phyloP scores from a whole-genome alignment of 2,797 vertebrate species.

The Myotis daubentonii region DNA sequence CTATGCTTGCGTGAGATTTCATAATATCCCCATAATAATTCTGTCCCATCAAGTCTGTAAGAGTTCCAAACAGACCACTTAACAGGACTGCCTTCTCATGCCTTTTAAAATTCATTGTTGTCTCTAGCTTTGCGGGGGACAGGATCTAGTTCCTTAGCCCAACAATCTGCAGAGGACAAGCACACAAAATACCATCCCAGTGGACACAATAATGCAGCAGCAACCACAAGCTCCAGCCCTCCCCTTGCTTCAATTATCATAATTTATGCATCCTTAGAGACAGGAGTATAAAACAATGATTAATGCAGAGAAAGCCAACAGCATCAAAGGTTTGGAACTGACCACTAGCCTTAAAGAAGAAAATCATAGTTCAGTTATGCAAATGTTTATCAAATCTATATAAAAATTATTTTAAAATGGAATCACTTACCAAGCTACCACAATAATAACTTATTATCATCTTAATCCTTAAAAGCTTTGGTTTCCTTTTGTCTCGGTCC shows the following conservation, averaged over 20 bases:
- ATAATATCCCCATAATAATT: slow-evolving; percentile 29
- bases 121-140: slow-evolving; percentile 5
- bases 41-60: slow-evolving; percentile 23
- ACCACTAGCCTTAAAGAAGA: slow-evolving; percentile 47
- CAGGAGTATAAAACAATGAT: slow-evolving; percentile 55
- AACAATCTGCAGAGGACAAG: slow-evolving; percentile 56
- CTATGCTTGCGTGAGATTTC: slow-evolving; percentile 35
- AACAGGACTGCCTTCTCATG: slow-evolving; percentile 1
- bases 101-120: slow-evolving; percentile 71
- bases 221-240: slow-evolving; percentile 2
- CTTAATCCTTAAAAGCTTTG: slow-evolving; percentile 45
- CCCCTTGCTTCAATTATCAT: slow-evolving; percentile 65
- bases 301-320: slow-evolving; percentile 65
- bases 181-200: slow-evolving; percentile 54
- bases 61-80: slow-evolving; percentile 52
- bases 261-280: slow-evolving; percentile 67
- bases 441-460: slow-evolving; percentile 37
- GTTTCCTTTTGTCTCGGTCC: slow-evolving; percentile 54
- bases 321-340: slow-evolving; percentile 64
- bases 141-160: neutral
- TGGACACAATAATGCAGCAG: slow-evolving; percentile 56
- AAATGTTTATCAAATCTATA: slow-evolving; percentile 50
- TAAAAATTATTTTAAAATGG: slow-evolving; percentile 17
- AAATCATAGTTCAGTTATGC: slow-evolving; percentile 42
- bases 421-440: slow-evolving; percentile 4